Percentiles rank a stretch among this genome's conserved stretches.
Conservation (phyloP, 2,888 invertebrate species). For the Philhelius pedissequus region DNA sequence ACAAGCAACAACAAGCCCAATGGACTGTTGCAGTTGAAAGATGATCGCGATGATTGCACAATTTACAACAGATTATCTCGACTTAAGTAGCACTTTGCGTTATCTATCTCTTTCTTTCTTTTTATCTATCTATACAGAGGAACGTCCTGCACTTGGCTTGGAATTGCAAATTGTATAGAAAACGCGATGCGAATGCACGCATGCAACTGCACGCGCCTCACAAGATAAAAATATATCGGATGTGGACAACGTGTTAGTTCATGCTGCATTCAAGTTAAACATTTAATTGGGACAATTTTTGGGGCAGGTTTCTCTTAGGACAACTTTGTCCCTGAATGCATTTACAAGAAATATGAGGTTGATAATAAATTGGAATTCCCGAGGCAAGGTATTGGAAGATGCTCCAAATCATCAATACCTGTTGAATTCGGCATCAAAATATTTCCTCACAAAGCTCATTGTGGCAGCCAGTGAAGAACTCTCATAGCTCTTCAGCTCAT, state of each 20-base stretch:
- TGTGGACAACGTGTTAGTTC: not conserved
- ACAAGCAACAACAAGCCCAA: not conserved
- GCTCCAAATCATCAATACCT: slow-evolving; percentile 52
- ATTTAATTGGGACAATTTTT: slow-evolving; percentile 1
- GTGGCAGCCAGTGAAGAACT: slow-evolving; percentile 10
- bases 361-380: slow-evolving; percentile 29
- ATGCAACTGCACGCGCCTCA: slow-evolving; percentile 17
- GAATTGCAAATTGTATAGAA: slow-evolving; percentile 39
- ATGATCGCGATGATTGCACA: slow-evolving; percentile 68
- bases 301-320: not conserved
- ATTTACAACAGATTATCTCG: slow-evolving; percentile 66
- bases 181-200: slow-evolving; percentile 48
- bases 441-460: not conserved
- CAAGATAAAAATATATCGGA: slow-evolving; percentile 12
- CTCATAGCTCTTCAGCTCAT: slow-evolving; percentile 36
- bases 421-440: slow-evolving; percentile 34
- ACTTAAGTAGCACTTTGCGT: slow-evolving; percentile 63
- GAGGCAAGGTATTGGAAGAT: slow-evolving; percentile 21
- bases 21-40: slow-evolving; percentile 31
- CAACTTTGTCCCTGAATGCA: not conserved
- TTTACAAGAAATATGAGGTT: no score
- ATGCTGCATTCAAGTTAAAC: not conserved
- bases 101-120: slow-evolving; percentile 29
- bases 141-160: not conserved
- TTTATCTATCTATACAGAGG: no score